These are phyloP conservation scores for Zingel zingel DNA, from an alignment of 2,113 vertebrate species.

Conservation along the genomic window DNA sequence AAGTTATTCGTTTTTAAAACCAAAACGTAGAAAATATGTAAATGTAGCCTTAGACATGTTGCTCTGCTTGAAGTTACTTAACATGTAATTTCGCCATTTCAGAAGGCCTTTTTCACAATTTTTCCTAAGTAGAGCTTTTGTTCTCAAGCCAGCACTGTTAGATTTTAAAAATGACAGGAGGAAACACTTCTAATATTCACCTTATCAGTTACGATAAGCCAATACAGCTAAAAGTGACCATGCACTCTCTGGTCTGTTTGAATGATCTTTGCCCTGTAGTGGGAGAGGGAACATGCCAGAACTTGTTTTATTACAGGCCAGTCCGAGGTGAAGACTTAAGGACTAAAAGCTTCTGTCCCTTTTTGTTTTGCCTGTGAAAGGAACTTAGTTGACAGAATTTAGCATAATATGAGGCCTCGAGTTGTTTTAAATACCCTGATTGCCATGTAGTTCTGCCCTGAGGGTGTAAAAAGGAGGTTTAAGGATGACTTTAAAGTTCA, in stretches of 20 bases:
- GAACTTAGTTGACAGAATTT: conserved; percentile 9
- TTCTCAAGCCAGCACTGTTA: not conserved
- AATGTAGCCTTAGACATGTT: not conserved
- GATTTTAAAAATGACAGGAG: not conserved
- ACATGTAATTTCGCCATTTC: not conserved
- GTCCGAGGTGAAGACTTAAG: conserved; percentile 27
- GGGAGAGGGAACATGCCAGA: conserved; percentile 29
- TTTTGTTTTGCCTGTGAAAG: conserved; percentile 34
- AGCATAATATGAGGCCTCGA: conserved; percentile 15
- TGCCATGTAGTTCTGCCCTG: not conserved
- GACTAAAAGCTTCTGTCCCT: conserved; percentile 32
- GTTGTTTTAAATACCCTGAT: not conserved
- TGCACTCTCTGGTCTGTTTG: conserved; percentile 37
- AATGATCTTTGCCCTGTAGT: conserved; percentile 58
- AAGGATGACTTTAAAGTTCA: conserved; percentile 5
- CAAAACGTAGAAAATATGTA: too few relatives aligned
- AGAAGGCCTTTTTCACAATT: not conserved
- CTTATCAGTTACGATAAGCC: not conserved
- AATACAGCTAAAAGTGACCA: not conserved
- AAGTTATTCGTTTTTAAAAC: too few relatives aligned
- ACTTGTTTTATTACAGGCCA: conserved; percentile 54
- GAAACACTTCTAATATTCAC: not conserved
- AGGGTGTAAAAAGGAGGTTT: not conserved
- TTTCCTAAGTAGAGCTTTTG: not conserved
- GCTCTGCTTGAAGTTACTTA: not conserved